Evolutionary conservation across 2,113 vertebrate genomes (phyloP), one percentile per base, ranked within the genome.

Genomic region (Scolopax mira): DNA sequence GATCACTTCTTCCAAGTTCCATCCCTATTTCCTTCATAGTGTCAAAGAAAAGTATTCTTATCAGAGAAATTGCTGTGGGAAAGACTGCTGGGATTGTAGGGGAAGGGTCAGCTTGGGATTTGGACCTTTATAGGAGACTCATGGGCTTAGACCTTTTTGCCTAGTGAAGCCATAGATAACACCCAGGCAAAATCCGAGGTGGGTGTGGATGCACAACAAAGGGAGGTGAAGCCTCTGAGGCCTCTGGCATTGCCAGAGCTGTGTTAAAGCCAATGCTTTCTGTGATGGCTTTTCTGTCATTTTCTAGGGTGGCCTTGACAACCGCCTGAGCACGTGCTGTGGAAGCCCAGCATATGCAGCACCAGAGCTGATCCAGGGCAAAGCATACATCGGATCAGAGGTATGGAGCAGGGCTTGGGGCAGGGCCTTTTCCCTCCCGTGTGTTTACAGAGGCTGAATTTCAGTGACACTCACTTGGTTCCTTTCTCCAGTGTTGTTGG

Each of bases 341-440:
- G 99, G 99, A 35, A 99, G 99, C 94, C 99, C 99, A 49, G 99
- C 99, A 14, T 99, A 99, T 39, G 99, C 99, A 70, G 99, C 99
- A 13, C 99, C 99, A 37, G 99, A 99, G 92, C 98, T 99, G 93
- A 98, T 99, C 94, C 99, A 99, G 96, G 99, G 99, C 71, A 99
- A 98, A 98, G 98, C 99, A 1, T 99, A 99, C 64, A 99, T 99
- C 71, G 99, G 99, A 35, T 99, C 99, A 62, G 99, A 99, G 99
- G 99, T 99, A 96, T 5, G 72, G 79, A 25, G 7, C 28, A 27
- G 5, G 2, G 22, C 55, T 3, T 44, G 17, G 7, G 12, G 27
- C n/a, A 51, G 19, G 10, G 5, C 13, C 19, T 1, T 6, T 23
- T 11, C 37, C 37, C 6, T 21, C 42, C 42, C 7, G 0, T 39